phyloP scores from a whole-genome alignment of 2,888 invertebrate species.

The Cenopis cana region DNA sequence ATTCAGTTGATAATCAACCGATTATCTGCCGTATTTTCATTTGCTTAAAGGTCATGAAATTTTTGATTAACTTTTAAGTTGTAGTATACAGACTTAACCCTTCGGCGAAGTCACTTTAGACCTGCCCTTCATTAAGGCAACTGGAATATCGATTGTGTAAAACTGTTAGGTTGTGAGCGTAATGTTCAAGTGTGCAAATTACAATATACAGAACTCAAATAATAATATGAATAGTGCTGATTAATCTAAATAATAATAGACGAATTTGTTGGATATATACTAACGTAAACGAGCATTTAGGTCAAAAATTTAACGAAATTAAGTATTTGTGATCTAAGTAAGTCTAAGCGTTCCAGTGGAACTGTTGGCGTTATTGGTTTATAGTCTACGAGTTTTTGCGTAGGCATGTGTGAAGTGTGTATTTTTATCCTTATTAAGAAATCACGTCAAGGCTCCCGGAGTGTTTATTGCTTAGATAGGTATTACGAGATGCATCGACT shows the following conservation, averaged over 20 bases:
- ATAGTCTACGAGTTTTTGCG: slow-evolving; percentile 15
- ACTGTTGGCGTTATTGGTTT: not conserved
- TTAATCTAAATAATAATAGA: not conserved
- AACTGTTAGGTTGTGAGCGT: not conserved
- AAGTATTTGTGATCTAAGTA: not conserved
- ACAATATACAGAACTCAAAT: not conserved
- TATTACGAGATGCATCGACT: slow-evolving; percentile 54
- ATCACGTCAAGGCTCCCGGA: slow-evolving; percentile 63
- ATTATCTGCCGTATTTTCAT: slow-evolving; percentile 14
- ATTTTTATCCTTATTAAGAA: slow-evolving; percentile 63
- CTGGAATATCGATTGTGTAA: slow-evolving; percentile 4
- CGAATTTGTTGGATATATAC: too few relatives aligned
- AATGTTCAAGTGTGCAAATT: not conserved
- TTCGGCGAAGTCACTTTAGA: slow-evolving; percentile 29
- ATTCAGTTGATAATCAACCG: not conserved
- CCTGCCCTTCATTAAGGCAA: slow-evolving; percentile 34
- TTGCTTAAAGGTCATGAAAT: slow-evolving; percentile 3
- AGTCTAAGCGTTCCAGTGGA: not conserved
- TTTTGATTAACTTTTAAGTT: not conserved
- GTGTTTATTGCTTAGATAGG: slow-evolving; percentile 48
- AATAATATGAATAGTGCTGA: too few relatives aligned
- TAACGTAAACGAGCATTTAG: not conserved
- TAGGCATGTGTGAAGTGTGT: slow-evolving; percentile 37
- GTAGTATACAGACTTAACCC: slow-evolving; percentile 15
- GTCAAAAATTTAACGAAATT: not conserved